Conservation (phyloP, 2,888 invertebrate genomes). For the Sminthurides aquaticus region DNA sequence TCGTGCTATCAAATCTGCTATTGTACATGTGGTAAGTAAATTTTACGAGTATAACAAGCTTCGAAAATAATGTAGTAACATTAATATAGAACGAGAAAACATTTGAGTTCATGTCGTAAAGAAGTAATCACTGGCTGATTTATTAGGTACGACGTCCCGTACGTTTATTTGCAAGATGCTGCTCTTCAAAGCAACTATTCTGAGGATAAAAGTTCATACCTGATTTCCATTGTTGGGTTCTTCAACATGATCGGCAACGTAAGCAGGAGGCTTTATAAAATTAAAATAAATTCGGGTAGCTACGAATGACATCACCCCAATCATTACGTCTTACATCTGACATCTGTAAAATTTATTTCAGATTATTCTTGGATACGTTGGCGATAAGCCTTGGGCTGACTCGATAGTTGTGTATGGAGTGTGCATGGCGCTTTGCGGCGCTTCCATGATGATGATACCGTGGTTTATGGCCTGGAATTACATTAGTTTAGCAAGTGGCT, state of each 20-base stretch:
- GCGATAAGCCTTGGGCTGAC: slow-evolving; percentile 76
- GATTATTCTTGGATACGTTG: slow-evolving; percentile 78
- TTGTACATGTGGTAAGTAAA: slow-evolving; percentile 69
- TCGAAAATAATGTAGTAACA: background rate
- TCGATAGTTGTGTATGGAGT: slow-evolving; percentile 73
- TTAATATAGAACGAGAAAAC: too few relatives aligned
- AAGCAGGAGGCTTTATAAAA: slow-evolving; percentile 47
- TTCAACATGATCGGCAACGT: slow-evolving; percentile 87
- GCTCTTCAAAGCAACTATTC: slow-evolving; percentile 63
- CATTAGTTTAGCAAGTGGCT: slow-evolving; percentile 55
- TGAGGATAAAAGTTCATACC: slow-evolving; percentile 65
- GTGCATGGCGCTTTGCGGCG: slow-evolving; percentile 56
- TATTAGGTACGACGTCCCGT: slow-evolving; percentile 73
- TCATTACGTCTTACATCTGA: too few relatives aligned
- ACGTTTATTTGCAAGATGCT: slow-evolving; percentile 84
- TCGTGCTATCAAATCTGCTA: slow-evolving; percentile 77
- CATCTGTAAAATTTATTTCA: too few relatives aligned
- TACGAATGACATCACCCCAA: too few relatives aligned
- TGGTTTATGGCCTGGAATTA: slow-evolving; percentile 35
- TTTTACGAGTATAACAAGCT: slow-evolving; percentile 1
- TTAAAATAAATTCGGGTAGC: slow-evolving; percentile 2
- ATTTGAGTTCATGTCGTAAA: too few relatives aligned
- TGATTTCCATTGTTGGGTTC: slow-evolving; percentile 78
- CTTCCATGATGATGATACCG: slow-evolving; percentile 43
- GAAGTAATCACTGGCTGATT: too few relatives aligned